Evolutionary conservation across 2,888 invertebrate species (phyloP), one percentile per base, ranked within the genome.

Genomic region (Archaeoteleia sp.): DNA sequence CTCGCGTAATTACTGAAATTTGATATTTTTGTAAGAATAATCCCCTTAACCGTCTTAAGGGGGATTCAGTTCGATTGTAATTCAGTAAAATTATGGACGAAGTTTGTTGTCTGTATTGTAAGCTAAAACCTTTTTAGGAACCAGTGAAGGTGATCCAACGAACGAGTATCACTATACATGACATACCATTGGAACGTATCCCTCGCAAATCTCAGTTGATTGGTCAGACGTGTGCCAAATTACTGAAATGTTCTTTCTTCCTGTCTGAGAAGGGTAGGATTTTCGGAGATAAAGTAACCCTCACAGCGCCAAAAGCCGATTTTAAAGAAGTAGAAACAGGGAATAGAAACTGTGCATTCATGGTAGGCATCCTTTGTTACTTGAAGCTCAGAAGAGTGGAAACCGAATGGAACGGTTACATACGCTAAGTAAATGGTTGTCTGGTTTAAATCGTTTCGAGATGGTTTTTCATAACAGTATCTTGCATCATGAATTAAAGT

Each of bases 141-240:
- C 5, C 57, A 67, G 61, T 61, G 57, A 67, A 61, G 67, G 61
- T 67, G 67, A 61, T 61, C 67, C 57, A 61, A 67, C 61, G 57
- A 67, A 55, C 55, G 67, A 57, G 61, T n/a, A 29, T 8, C n/a
- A n/a, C 5, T 29, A 29, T 29, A 29, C 8, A n/a, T 29, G 27
- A 8, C 2, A 8, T 43, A 53, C 61, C 67, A 55, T 67, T 53
- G 46, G 61, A 46, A 39, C 67, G 67, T 51, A 67, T 67, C 54
- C 61, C 61, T 61, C 67, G 61, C 57, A 57, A 67, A 67, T 67
- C 67, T 67, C 67, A 61, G 67, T 57, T 61, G 67, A 57, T 67
- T 67, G 67, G 67, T 67, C 67, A 67, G 61, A 67, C 67, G 67
- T 67, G 67, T 67, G 67, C 67, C 67, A 67, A 67, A 67, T 67